Evolutionary conservation across 2,888 invertebrate genomes (phyloP), one percentile per base, ranked within the genome.

Genomic region (Heterodera filipjevi): DNA sequence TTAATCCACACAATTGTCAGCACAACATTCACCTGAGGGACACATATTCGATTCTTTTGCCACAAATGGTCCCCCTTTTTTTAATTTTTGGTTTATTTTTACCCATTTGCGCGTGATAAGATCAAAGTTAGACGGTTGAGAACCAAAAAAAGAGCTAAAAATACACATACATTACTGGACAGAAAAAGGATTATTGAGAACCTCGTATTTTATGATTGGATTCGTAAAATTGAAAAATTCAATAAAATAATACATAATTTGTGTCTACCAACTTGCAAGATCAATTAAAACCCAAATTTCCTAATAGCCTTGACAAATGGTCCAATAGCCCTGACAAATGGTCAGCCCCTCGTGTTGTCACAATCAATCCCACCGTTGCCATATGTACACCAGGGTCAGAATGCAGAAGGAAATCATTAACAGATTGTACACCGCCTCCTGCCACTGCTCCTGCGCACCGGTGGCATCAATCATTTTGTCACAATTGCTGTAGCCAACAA

Each of bases 1-100:
- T 87, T 86, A 80, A 88, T 82, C 88, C 88, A 88, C 32, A 87
- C 88, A 27, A 88, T 79, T 19, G 77, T 77, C 46, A 79, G 76
- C n/a, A 79, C 71, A 53, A 59, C 64, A 33, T 71, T 72, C 32
- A 72, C 71, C 59, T 49, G 30, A 19, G 2, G 8, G 10, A 6
- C 30, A 33, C 3, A 71, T 12, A 71, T 12, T 30, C 19, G 22
- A 22, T 53, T 16, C 22, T 53, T 19, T 53, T 19, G 53, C 19
- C 53, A n/a, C 22, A 22, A 39, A 39, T 39, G 49, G 19, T 49
- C 16, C 3, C 3, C 49, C 49, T 14, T 14, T 14, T 44, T 44
- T 85, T 85, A 30, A 85, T 84, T 80, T 87, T n/a, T n/a, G n/a
- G n/a, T n/a, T n/a, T n/a, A n/a, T n/a, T n/a, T n/a, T 87, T 76